These are phyloP conservation scores for Nibea coibor DNA, from an alignment of 2,113 vertebrate species.

Conservation along the genomic window DNA sequence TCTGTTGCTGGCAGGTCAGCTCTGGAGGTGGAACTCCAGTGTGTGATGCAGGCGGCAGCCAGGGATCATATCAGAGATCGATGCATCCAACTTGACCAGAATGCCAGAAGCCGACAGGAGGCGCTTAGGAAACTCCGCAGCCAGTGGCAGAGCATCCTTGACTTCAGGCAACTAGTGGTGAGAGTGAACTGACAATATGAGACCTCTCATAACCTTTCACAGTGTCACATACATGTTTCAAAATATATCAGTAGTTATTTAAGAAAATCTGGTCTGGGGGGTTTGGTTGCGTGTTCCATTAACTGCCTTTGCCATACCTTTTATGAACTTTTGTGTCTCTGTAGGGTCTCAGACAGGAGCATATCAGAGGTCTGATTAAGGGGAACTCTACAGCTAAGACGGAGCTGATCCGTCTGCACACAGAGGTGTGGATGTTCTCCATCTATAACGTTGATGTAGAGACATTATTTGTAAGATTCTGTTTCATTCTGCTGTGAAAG, in stretches of 20 bases:
- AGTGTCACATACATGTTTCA: not conserved
- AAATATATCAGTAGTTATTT: not conserved
- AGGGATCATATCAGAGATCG: constrained; percentile 76
- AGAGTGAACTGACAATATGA: constrained; percentile 19
- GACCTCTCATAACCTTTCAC: not conserved
- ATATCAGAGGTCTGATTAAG: constrained; percentile 84
- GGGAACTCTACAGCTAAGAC: constrained; percentile 82
- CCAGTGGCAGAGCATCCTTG: constrained; percentile 86
- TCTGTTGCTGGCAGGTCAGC: constrained; percentile 71
- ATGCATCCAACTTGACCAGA: constrained; percentile 77
- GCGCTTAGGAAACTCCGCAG: constrained; percentile 80
- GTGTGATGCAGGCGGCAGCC: constrained; percentile 78
- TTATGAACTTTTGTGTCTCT: constrained; percentile 12
- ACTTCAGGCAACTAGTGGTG: constrained; percentile 85
- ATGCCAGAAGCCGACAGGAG: constrained; percentile 74
- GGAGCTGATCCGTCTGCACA: constrained; percentile 73
- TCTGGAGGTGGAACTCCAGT: constrained; percentile 83
- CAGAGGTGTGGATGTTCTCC: constrained; percentile 74
- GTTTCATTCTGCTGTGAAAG: not conserved
- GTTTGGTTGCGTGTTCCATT: not conserved
- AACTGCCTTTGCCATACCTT: not conserved
- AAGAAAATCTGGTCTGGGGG: not conserved
- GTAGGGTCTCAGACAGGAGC: constrained; percentile 83
- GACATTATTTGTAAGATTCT: not conserved
- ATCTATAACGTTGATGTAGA: constrained; percentile 4